Base-by-base conservation (phyloP, 2,888 invertebrate species). In the Tipula confusa region DNA sequence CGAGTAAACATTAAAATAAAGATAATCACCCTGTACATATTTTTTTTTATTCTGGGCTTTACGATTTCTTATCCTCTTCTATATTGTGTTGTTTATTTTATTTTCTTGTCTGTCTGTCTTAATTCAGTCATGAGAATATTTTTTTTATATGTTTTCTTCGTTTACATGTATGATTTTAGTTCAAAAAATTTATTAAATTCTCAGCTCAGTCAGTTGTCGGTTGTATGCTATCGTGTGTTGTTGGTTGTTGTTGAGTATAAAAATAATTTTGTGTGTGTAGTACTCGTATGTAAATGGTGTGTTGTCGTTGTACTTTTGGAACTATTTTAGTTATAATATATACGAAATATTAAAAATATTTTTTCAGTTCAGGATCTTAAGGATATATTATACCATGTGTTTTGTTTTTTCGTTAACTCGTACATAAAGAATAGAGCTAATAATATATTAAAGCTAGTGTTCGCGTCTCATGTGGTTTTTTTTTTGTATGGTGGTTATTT, bases 41-140 rank as follows among this genome's bases (percentile, higher is more conserved):
- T 24, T 64, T 9, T 64, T 24, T 24, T 64, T 64, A 24, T 64
- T 64, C 64, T 64, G 24, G 64, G 5, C 24, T 64, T 24, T 64
- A 24, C 24, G 24, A 64, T 64, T 64, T 64, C 64, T 64, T 64
- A 64, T 64, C 64, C 64, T 64, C 64, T 64, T 64, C 64, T 64
- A 64, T 64, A 24, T 18, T 64, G 64, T 33, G 11, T 64, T 64
- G 64, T 64, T 18, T 64, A 64, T 64, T 64, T 64, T 64, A 24
- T 64, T 9, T 64, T 64, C 64, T 64, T 64, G 64, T 64, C 64
- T 64, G 64, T 64, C 64, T 64, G 64, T 64, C n/a, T 64, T 64
- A 64, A 64, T 64, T 64, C 48, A 48, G 48, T 48, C 64, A 64
- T 64, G 64, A 64, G 64, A 64, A 64, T 64, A n/a, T 43, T 43